These are phyloP conservation scores for Aphidoletes aphidimyza DNA, from an alignment of 2,888 invertebrate species.

Conservation along the genomic window DNA sequence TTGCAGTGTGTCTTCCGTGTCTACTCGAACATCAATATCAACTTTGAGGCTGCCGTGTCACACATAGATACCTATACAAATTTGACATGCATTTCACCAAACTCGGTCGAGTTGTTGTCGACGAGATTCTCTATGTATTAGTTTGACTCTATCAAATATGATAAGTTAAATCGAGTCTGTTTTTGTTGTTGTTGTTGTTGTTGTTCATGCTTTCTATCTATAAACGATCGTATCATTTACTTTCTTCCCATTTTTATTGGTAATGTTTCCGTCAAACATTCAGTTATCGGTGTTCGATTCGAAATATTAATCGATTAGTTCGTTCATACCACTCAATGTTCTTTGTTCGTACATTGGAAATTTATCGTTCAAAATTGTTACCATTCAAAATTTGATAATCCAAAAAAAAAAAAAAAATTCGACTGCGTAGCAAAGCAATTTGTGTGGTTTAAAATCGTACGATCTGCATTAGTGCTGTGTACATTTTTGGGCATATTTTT, in stretches of 20 bases:
- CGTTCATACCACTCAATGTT: not conserved
- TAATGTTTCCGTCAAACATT: not conserved
- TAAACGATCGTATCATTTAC: not conserved
- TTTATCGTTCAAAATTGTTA: no score
- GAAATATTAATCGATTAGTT: not conserved
- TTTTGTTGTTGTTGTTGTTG: not conserved
- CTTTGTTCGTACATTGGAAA: not conserved
- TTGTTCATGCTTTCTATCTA: not conserved
- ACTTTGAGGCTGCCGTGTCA: not conserved
- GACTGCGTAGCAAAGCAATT: no score
- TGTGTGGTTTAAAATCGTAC: not conserved
- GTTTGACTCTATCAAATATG: not conserved
- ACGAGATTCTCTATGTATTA: not conserved
- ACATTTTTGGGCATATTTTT: no score
- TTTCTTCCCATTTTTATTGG: not conserved
- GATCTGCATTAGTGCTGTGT: no score
- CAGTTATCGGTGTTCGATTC: conserved; percentile 14
- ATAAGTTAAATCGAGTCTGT: not conserved
- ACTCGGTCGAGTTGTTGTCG: not conserved
- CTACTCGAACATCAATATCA: not conserved
- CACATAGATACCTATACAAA: not conserved
- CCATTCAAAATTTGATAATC: not conserved
- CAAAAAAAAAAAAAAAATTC: not conserved
- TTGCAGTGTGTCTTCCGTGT: not conserved
- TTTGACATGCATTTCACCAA: conserved; percentile 26